Percentiles rank a stretch among this genome's conserved stretches.
phyloP scores from a whole-genome alignment of 2,888 invertebrate species.

The Elysia crispata region DNA sequence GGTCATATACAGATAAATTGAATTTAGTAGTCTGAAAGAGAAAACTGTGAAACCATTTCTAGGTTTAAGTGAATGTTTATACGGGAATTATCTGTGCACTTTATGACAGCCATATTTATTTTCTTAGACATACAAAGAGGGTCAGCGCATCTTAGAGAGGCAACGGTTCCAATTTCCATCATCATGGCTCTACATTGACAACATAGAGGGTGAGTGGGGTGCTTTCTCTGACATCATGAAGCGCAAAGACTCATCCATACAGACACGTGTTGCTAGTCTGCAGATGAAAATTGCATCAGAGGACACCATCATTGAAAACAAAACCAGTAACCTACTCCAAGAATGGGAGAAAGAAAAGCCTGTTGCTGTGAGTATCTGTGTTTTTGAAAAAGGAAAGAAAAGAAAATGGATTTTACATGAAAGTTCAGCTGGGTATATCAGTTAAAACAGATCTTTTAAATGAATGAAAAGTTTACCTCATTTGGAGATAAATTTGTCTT shows the following conservation, averaged over 20 bases:
- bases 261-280: slow-evolving; percentile 80
- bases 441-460: too few species aligned
- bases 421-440: too few species aligned
- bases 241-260: slow-evolving; percentile 89
- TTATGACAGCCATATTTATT: background rate
- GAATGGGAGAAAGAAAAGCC: slow-evolving; percentile 99
- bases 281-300: slow-evolving; percentile 99
- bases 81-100: background rate
- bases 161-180: slow-evolving; percentile 98
- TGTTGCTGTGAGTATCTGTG: slow-evolving; percentile 82
- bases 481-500: too few species aligned
- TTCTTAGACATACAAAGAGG: slow-evolving; percentile 92
- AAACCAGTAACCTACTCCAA: slow-evolving; percentile 93
- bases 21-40: too few species aligned
- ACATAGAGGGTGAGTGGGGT: slow-evolving; percentile 99
- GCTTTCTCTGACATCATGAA: slow-evolving; percentile 99
- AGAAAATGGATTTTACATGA: too few species aligned
- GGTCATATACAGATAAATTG: too few species aligned
- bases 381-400: background rate
- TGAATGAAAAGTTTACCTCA: too few species aligned
- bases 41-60: too few species aligned
- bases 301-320: slow-evolving; percentile 96
- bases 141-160: slow-evolving; percentile 96
- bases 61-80: background rate
- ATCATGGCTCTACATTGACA: slow-evolving; percentile 98